Percentiles rank a stretch among this genome's conserved stretches.
Conservation (phyloP, 2,113 vertebrate species). For the Strix aluco region DNA sequence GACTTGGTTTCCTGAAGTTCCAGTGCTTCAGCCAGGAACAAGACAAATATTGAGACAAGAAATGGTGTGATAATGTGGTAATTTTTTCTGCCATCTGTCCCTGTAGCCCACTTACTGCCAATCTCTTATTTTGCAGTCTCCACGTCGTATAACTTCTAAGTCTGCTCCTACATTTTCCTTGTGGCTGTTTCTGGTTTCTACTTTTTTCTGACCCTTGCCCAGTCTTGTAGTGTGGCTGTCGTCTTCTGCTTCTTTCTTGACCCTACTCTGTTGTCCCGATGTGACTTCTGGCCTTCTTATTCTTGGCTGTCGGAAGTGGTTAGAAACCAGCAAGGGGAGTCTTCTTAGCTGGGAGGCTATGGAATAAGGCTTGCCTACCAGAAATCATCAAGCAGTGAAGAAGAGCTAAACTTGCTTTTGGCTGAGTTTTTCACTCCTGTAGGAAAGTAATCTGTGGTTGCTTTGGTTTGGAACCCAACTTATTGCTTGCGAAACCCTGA, state of each 20-base stretch:
- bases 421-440: slow-evolving; percentile 43
- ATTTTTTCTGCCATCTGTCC: background rate
- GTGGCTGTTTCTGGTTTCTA: background rate
- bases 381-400: slow-evolving; percentile 47
- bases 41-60: background rate
- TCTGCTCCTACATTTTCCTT: background rate
- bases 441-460: slow-evolving; percentile 65
- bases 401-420: slow-evolving; percentile 64
- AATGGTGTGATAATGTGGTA: background rate
- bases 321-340: slow-evolving; percentile 50
- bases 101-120: background rate
- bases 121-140: background rate
- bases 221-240: background rate
- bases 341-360: slow-evolving; percentile 33
- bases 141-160: background rate
- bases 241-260: slow-evolving; percentile 16
- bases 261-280: slow-evolving; percentile 49
- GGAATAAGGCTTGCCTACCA: slow-evolving; percentile 52
- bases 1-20: background rate
- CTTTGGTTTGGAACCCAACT: slow-evolving; percentile 56
- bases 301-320: slow-evolving; percentile 54
- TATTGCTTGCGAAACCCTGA: slow-evolving; percentile 34
- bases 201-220: background rate
- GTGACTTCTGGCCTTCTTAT: slow-evolving; percentile 51
- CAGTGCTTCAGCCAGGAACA: background rate